Conservation (phyloP, 2,797 vertebrate genomes). For the Cirrhinus molitorella region DNA sequence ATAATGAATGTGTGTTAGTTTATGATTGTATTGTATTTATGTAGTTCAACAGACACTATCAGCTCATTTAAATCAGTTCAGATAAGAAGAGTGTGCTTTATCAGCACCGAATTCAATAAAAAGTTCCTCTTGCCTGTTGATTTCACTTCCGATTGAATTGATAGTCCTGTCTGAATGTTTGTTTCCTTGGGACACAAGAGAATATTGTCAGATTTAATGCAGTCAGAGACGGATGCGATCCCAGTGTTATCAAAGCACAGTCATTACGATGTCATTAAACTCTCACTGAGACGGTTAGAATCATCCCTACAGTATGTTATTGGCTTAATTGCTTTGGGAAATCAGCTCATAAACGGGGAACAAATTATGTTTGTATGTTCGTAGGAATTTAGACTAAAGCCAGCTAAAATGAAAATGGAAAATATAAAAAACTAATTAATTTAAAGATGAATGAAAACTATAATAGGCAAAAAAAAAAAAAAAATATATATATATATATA, state of each 20-base stretch:
- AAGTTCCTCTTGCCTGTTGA: not conserved
- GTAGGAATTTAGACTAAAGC: not conserved
- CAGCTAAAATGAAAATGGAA: too few relatives aligned
- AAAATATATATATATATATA: too few relatives aligned
- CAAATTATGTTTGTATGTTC: constrained; percentile 4
- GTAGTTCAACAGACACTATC: not conserved
- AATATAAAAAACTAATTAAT: too few relatives aligned
- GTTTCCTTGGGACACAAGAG: not conserved
- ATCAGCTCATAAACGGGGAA: constrained; percentile 38
- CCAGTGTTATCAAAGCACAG: constrained; percentile 26
- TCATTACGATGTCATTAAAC: constrained; percentile 10
- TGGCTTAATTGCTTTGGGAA: constrained; percentile 33
- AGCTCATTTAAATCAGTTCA: not conserved
- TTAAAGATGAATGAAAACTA: too few relatives aligned
- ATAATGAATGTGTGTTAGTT: constrained; percentile 20
- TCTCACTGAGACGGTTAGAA: not conserved
- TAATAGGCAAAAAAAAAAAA: too few relatives aligned
- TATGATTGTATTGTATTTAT: not conserved
- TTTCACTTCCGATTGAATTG: not conserved
- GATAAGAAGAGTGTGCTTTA: not conserved
- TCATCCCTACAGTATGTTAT: constrained; percentile 33
- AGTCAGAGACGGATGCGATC: not conserved
- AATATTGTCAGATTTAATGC: not conserved
- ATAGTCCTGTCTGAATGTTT: not conserved
- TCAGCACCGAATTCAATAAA: not conserved